A percentile compares a stretch with the other conserved stretches of the same genome.
These are phyloP conservation scores for Adelphocoris suturalis DNA, from an alignment of 2,888 invertebrate genomes.

Conservation along the genomic window DNA sequence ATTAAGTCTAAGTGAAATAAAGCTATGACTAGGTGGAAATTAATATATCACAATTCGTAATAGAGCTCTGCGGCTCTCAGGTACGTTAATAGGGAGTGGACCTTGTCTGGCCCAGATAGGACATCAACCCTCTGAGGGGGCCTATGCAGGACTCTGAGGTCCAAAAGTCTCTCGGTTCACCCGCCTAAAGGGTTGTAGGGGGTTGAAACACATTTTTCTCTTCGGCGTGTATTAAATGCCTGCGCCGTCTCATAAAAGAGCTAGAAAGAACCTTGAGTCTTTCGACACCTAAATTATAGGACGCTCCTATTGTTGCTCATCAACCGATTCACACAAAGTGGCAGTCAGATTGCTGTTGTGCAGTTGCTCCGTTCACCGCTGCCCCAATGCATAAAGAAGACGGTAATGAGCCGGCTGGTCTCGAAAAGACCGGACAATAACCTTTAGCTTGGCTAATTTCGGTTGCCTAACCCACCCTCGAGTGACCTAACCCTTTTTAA, in stretches of 20 bases:
- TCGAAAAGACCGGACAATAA: background rate
- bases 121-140: no score
- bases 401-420: background rate
- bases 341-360: background rate
- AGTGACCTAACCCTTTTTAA: slow-evolving; percentile 26
- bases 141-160: no score
- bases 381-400: background rate
- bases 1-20: no score
- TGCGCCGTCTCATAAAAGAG: background rate
- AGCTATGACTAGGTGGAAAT: no score
- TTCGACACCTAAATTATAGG: background rate
- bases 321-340: background rate
- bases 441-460: slow-evolving; percentile 31
- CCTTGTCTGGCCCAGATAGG: no score
- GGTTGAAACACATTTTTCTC: no score
- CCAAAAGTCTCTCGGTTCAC: no score
- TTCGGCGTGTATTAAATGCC: no score
- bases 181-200: background rate
- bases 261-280: background rate
- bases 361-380: background rate
- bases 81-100: no score
- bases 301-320: background rate
- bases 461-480: slow-evolving; percentile 10
- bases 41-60: no score
- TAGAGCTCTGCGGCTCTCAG: no score